Evolutionary conservation across 2,797 vertebrate species (phyloP).

Genomic region (Coccyzus lansbergi): DNA sequence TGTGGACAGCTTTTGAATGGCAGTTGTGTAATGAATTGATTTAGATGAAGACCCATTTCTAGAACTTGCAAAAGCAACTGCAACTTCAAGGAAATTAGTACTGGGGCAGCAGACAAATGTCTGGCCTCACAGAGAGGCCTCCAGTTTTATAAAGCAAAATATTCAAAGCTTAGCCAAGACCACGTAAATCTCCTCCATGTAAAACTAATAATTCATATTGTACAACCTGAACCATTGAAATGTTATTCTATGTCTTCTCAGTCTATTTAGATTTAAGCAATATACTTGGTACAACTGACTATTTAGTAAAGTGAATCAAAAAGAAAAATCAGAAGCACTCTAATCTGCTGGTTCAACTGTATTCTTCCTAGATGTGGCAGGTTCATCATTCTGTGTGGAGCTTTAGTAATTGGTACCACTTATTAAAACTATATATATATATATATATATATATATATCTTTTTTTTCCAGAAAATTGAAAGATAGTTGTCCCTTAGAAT

Average conservation of each 20-base stretch:
- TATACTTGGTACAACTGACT: not conserved
- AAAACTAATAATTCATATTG: not conserved
- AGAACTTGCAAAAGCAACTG: not conserved
- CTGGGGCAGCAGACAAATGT: not conserved
- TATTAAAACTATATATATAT: not conserved
- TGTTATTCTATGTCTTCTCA: not conserved
- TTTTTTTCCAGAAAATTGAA: not conserved
- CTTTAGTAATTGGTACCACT: not conserved
- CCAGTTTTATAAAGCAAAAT: not conserved
- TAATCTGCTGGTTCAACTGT: not conserved
- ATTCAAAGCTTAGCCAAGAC: not conserved
- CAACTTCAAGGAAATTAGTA: not conserved
- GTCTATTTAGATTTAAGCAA: slow-evolving; percentile 15
- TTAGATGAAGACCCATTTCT: not conserved
- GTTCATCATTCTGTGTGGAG: not conserved
- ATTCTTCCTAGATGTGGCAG: not conserved
- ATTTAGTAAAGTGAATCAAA: slow-evolving; percentile 12
- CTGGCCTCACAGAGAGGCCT: not conserved
- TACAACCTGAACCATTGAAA: not conserved
- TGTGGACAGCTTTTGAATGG: not conserved
- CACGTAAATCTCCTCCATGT: not conserved
- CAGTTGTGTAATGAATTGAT: not conserved
- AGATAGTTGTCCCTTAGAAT: not conserved
- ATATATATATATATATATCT: too few species aligned
- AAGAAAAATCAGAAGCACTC: not conserved